A percentile compares a stretch with the other conserved stretches of the same genome.
Conservation (phyloP, 2,888 invertebrate genomes). For the Protophormia terraenovae region DNA sequence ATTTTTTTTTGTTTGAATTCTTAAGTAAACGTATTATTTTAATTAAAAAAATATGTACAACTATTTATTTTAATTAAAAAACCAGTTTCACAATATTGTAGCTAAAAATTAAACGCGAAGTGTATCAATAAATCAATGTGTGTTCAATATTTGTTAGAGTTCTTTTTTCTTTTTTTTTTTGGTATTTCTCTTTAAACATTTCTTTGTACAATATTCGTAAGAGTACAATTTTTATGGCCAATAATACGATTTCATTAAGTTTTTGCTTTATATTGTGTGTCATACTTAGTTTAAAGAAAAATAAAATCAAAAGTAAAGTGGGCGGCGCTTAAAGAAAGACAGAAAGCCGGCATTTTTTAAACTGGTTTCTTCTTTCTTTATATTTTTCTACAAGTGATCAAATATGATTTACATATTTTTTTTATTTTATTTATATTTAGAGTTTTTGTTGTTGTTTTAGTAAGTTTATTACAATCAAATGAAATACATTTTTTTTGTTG, state of each 20-base stretch:
- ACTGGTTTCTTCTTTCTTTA: conserved; percentile 49
- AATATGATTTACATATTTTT: conserved; percentile 24
- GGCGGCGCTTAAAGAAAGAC: conserved; percentile 55
- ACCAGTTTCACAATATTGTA: neutral
- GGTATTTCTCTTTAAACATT: conserved; percentile 1
- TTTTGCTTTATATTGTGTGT: conserved; percentile 10
- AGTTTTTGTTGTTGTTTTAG: neutral
- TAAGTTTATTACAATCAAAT: conserved; percentile 11
- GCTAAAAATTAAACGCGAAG: neutral
- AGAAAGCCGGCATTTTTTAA: conserved; percentile 55
- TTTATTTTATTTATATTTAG: neutral
- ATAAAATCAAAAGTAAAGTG: conserved; percentile 43
- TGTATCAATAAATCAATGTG: conserved; percentile 9
- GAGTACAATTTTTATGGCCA: conserved; percentile 29
- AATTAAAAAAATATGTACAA: neutral
- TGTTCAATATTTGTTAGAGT: neutral
- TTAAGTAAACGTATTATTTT: neutral
- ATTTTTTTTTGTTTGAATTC: neutral
- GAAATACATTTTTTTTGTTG: neutral
- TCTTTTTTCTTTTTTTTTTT: neutral
- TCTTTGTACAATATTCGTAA: neutral
- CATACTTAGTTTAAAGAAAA: conserved; percentile 20
- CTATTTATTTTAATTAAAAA: conserved; percentile 18
- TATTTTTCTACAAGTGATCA: neutral
- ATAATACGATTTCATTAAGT: conserved; percentile 44